Base-by-base conservation (phyloP, 2,113 vertebrate species). In the Mesoclemmys tuberculata region DNA sequence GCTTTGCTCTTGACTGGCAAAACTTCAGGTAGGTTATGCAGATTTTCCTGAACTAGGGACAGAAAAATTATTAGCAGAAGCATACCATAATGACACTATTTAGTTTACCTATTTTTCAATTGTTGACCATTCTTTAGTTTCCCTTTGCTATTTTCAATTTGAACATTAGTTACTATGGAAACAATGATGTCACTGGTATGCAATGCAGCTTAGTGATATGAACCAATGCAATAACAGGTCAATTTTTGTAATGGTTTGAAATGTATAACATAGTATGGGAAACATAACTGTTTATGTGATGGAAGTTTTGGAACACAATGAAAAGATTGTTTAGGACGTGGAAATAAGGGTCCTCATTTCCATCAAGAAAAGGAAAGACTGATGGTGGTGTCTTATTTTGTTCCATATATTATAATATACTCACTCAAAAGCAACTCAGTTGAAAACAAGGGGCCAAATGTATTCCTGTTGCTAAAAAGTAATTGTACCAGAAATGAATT, bases 101-200 rank as follows among this genome's bases (percentile, higher is more conserved):
- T 55, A 8, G n/a, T 85, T 82, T 83, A 52, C 35, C 0, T 22
- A 4, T 83, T 89, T 90, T 80, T 77, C 38, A 49, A 10, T 4
- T n/a, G 10, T 81, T 89, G 78, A 8, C 48, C 92, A 35, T 89
- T 85, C 83, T 85, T 51, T 7, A 51, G 26, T 84, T 94, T 90
- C 80, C 5, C 19, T n/a, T 55, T 88, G 41, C 27, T 84, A 1
- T 58, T 93, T 92, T 75, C 46, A 7, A 13, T 82, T 74, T 29
- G 29, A 96, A 94, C 5, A 14, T 13, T 41, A 68, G 35, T 84
- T 94, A 61, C 74, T 68, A 71, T 61, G 52, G 85, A 81, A 84
- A 88, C 10, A 31, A 7, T 54, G 49, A 26, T 29, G 48, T 48
- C 51, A 55, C 90, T 88, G 52, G 31, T 64, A 52, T 35, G 4